Evolutionary conservation across 2,888 invertebrate genomes (phyloP).

Genomic region (Sialis lutaria): DNA sequence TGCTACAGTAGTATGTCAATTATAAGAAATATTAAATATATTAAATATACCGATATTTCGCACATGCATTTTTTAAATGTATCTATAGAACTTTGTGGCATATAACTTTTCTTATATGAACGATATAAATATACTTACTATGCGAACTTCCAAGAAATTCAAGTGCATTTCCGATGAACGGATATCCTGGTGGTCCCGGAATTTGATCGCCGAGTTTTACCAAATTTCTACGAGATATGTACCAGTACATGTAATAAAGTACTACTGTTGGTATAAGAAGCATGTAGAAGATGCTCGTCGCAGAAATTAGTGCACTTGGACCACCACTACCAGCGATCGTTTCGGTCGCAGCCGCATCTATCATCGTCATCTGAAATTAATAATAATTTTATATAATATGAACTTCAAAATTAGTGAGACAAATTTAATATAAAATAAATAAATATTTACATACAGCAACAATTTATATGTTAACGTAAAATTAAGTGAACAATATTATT

Average conservation of each 20-base stretch:
- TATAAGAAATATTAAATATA: no score
- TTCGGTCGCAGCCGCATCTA: neutral
- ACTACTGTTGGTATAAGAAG: slow-evolving; percentile 50
- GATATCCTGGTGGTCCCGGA: slow-evolving; percentile 53
- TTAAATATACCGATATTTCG: no score
- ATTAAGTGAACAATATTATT: no score
- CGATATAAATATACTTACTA: slow-evolving; percentile 30
- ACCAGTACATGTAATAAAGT: slow-evolving; percentile 60
- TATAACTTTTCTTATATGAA: no score
- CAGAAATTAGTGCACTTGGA: slow-evolving; percentile 31
- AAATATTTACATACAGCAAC: no score
- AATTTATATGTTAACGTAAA: no score
- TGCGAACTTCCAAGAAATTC: slow-evolving; percentile 56
- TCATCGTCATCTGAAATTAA: neutral
- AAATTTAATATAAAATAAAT: no score
- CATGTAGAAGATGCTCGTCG: slow-evolving; percentile 51
- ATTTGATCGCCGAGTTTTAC: slow-evolving; percentile 52
- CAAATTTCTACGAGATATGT: slow-evolving; percentile 51
- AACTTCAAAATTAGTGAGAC: no score
- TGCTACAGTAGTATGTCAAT: no score
- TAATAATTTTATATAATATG: no score
- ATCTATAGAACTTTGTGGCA: no score
- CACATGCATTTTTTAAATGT: no score
- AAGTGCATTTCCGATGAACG: slow-evolving; percentile 56
- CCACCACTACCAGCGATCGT: neutral